Percentiles rank a stretch among this genome's conserved stretches.
These are phyloP conservation scores for Turnix velox DNA, from an alignment of 2,113 vertebrate species.

Conservation along the genomic window DNA sequence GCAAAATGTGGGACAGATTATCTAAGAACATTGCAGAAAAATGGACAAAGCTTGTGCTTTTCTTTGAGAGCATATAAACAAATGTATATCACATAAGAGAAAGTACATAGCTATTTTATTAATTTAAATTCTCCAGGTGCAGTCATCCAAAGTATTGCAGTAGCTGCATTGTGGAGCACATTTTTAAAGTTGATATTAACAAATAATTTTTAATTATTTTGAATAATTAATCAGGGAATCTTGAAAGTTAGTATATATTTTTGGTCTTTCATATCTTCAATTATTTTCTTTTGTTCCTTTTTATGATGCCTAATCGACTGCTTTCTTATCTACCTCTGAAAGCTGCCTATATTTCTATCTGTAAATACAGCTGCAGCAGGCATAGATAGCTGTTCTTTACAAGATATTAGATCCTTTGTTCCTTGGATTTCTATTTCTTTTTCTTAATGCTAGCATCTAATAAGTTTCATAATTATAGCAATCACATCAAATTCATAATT, in stretches of 20 bases:
- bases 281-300: background rate
- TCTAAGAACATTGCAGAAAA: background rate
- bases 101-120: background rate
- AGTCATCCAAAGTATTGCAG: background rate
- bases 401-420: background rate
- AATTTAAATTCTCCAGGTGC: background rate
- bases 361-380: background rate
- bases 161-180: background rate
- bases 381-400: background rate
- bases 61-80: background rate
- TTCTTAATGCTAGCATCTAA: background rate
- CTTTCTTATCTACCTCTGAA: background rate
- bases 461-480: background rate
- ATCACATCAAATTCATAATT: background rate
- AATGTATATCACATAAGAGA: background rate
- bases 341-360: background rate
- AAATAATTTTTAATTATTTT: background rate
- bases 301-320: background rate
- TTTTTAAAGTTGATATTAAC: background rate
- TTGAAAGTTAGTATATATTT: background rate
- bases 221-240: background rate
- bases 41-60: background rate
- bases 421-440: background rate
- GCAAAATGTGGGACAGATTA: background rate
- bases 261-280: background rate